These are phyloP conservation scores for Eristalis tenax DNA, from an alignment of 2,888 invertebrate genomes.

Conservation along the genomic window DNA sequence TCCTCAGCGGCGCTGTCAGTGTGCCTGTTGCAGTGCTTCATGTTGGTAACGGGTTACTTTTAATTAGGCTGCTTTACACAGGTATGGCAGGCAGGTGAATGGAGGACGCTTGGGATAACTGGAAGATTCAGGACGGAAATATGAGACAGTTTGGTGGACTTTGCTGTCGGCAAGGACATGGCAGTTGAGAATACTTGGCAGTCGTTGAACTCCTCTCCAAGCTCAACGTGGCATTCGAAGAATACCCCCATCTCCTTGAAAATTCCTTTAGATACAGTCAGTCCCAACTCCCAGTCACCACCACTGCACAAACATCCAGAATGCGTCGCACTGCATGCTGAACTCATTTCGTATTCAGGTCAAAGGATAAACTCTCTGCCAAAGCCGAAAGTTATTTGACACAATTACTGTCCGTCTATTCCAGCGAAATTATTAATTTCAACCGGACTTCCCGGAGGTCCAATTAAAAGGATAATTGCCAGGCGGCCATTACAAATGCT, in stretches of 20 bases:
- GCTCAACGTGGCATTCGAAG: neutral
- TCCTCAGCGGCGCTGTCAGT: neutral
- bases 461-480: conserved; percentile 58
- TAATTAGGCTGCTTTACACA: neutral
- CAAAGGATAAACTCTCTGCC: conserved; percentile 44
- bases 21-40: neutral
- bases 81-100: neutral
- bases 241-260: neutral
- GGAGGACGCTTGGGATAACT: neutral
- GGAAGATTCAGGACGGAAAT: too few species aligned
- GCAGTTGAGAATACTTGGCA: too few species aligned
- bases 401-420: conserved; percentile 51
- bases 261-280: too few species aligned
- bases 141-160: too few species aligned
- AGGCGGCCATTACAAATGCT: conserved; percentile 35
- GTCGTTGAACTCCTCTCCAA: too few species aligned
- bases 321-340: neutral
- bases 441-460: conserved; percentile 25
- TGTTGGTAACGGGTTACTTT: conserved; percentile 1
- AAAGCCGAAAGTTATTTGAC: conserved; percentile 33
- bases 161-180: too few species aligned
- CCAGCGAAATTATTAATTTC: conserved; percentile 56
- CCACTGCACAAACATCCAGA: neutral
- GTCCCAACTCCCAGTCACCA: too few species aligned
- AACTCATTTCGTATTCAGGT: conserved; percentile 25